These are phyloP conservation scores for Zaprionus davidi DNA, from an alignment of 1,140 invertebrate genomes.

Conservation along the genomic window DNA sequence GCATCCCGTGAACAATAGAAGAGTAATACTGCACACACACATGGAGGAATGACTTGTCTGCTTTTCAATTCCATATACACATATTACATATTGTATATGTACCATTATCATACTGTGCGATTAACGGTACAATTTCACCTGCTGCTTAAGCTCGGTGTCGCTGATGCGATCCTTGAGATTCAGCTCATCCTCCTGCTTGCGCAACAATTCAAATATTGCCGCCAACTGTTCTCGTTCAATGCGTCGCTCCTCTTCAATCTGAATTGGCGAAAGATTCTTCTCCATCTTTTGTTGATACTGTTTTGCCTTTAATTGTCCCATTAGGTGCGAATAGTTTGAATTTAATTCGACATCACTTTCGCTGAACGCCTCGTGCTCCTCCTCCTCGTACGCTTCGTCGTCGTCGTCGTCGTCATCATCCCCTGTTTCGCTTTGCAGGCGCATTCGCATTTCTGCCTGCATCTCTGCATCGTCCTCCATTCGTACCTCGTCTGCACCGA, in stretches of 20 bases:
- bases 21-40: slow-evolving; percentile 5
- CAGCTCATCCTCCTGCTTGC: slow-evolving; percentile 74
- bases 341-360: slow-evolving; percentile 53
- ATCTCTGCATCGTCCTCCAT: slow-evolving; percentile 48
- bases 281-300: slow-evolving; percentile 68
- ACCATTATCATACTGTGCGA: not conserved
- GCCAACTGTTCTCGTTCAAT: slow-evolving; percentile 77
- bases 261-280: slow-evolving; percentile 62
- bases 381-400: slow-evolving; percentile 58
- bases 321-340: slow-evolving; percentile 55
- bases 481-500: slow-evolving; percentile 56
- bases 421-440: slow-evolving; percentile 41
- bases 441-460: slow-evolving; percentile 33
- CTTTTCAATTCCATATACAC: slow-evolving; percentile 3
- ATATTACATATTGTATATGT: not conserved
- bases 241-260: slow-evolving; percentile 74
- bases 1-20: not conserved
- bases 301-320: slow-evolving; percentile 73
- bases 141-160: slow-evolving; percentile 71
- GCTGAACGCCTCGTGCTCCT: slow-evolving; percentile 46
- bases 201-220: slow-evolving; percentile 75
- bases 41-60: not conserved
- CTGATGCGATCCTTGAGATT: slow-evolving; percentile 79
- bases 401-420: slow-evolving; percentile 51
- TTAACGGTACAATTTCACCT: slow-evolving; percentile 74